These are phyloP conservation scores for Myiotriccus ornatus DNA, from an alignment of 2,797 vertebrate genomes.

Conservation along the genomic window DNA sequence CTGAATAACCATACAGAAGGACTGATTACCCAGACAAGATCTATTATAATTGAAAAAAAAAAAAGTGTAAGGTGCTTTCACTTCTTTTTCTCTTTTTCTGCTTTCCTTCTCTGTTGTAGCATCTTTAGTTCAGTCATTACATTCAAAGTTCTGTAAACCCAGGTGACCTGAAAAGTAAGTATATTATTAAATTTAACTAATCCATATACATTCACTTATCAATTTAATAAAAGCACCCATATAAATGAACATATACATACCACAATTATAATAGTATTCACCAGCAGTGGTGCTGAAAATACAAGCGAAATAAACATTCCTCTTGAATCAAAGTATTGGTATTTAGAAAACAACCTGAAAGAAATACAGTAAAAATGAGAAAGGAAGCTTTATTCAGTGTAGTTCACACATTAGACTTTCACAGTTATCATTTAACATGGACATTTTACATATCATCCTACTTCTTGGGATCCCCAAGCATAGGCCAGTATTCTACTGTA, in stretches of 20 bases:
- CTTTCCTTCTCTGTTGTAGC: conserved; percentile 81
- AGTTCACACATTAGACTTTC: not conserved
- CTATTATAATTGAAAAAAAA: not conserved
- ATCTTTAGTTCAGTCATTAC: conserved; percentile 91
- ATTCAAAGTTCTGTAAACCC: conserved; percentile 88
- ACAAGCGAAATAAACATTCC: conserved; percentile 97
- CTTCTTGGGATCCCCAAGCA: not conserved
- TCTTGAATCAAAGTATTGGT: conserved; percentile 95
- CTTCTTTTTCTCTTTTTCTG: conserved; percentile 75
- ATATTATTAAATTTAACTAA: not conserved
- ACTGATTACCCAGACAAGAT: not conserved
- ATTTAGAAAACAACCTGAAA: conserved; percentile 87
- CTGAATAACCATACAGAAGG: not conserved
- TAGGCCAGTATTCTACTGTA: not conserved
- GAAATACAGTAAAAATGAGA: not conserved
- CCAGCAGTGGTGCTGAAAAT: conserved; percentile 87
- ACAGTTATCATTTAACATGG: not conserved
- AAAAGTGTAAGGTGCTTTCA: conserved; percentile 64
- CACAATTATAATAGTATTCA: conserved; percentile 91
- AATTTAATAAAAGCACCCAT: not conserved
- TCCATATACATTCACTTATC: not conserved
- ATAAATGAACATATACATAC: conserved; percentile 76
- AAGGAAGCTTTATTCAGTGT: not conserved
- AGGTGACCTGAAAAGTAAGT: conserved; percentile 79
- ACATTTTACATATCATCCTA: not conserved